phyloP scores from a whole-genome alignment of 2,888 invertebrate species.

The Hydriomena furcata region DNA sequence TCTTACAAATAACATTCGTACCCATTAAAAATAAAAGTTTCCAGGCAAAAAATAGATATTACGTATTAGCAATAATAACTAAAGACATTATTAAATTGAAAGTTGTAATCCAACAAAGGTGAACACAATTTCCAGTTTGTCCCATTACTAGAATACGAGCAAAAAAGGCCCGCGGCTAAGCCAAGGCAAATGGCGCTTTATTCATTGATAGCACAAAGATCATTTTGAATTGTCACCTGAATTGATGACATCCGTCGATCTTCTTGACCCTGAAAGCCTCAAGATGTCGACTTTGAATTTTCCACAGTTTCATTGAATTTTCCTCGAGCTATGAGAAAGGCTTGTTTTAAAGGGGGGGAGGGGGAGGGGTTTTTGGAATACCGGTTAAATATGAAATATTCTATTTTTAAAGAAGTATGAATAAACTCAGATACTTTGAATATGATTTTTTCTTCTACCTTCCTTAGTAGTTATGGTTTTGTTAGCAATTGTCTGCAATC shows the following conservation, averaged over 20 bases:
- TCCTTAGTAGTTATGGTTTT: too few species aligned
- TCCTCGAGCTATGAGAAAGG: conserved; percentile 6
- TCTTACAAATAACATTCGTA: too few species aligned
- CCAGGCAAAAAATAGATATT: too few species aligned
- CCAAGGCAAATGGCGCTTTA: conserved; percentile 3
- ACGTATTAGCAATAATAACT: too few species aligned
- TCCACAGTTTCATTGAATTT: conserved; percentile 10
- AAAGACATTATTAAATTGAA: too few species aligned
- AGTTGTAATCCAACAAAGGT: neutral
- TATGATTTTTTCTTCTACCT: too few species aligned
- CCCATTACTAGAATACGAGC: neutral
- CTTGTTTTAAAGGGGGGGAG: neutral
- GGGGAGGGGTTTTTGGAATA: too few species aligned
- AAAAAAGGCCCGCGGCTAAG: neutral
- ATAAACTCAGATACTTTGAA: too few species aligned
- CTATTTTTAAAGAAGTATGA: too few species aligned
- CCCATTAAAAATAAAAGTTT: too few species aligned
- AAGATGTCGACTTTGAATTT: conserved; percentile 11
- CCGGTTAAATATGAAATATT: too few species aligned
- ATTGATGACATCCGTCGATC: neutral
- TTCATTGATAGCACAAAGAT: neutral
- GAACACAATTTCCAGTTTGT: neutral
- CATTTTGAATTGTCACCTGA: neutral
- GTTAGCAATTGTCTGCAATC: too few species aligned
- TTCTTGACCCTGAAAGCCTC: conserved; percentile 2